Evolutionary conservation across 2,113 vertebrate genomes (phyloP).

Genomic region (Melanostigma gelatinosum): DNA sequence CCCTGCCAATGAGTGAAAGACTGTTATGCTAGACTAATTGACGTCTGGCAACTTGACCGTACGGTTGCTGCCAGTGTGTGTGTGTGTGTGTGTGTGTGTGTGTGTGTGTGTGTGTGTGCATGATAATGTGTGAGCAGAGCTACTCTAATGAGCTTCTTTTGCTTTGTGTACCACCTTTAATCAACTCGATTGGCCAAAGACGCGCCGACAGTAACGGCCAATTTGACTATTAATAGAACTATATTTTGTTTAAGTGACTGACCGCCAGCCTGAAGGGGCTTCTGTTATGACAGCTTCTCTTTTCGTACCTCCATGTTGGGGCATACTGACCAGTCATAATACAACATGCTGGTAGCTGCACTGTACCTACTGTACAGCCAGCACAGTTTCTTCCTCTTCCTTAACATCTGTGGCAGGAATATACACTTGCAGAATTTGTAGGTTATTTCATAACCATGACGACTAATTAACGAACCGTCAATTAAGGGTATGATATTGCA

Average conservation of each 20-base stretch:
- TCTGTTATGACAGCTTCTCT: not conserved
- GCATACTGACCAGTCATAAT: not conserved
- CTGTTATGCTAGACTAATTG: constrained; percentile 53
- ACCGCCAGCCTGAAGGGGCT: too few species aligned
- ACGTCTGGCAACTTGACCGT: constrained; percentile 46
- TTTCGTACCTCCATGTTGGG: not conserved
- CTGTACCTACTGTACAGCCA: not conserved
- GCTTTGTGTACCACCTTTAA: constrained; percentile 17
- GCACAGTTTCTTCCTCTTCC: not conserved
- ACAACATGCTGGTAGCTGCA: not conserved
- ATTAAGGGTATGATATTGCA: not conserved
- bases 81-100: not conserved
- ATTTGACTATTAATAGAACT: not conserved
- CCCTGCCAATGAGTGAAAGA: constrained; percentile 45
- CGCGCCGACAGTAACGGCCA: not conserved
- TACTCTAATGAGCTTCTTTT: constrained; percentile 40
- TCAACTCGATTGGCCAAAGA: not conserved
- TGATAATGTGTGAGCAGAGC: constrained; percentile 9
- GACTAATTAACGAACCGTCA: not conserved
- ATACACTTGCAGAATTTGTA: not conserved
- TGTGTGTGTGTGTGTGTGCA: not conserved
- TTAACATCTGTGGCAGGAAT: not conserved
- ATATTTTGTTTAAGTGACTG: constrained; percentile 1
- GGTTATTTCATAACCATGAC: not conserved
- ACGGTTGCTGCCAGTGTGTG: constrained; percentile 34